Conservation (phyloP, 1,140 invertebrate species). For the Nephotettix cincticeps region DNA sequence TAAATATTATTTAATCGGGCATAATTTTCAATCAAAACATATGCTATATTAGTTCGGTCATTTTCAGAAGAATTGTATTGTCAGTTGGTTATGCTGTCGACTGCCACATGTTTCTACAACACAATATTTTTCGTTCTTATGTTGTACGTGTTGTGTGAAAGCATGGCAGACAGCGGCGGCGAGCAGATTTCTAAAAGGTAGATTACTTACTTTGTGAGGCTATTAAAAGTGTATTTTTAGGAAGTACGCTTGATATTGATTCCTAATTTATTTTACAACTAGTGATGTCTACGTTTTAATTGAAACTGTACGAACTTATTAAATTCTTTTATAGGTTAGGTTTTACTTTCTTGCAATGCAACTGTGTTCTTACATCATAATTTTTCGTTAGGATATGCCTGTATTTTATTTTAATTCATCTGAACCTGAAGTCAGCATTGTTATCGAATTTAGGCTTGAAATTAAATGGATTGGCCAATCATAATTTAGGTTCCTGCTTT, state of each 20-base stretch:
- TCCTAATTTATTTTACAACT: background rate
- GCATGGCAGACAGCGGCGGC: slow-evolving; percentile 57
- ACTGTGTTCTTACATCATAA: background rate
- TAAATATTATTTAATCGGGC: too few species aligned
- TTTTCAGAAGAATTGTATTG: too few species aligned
- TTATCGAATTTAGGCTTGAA: too few species aligned
- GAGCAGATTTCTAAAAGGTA: slow-evolving; percentile 71
- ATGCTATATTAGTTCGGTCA: too few species aligned
- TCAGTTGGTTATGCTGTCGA: too few species aligned
- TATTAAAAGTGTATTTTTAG: slow-evolving; percentile 35
- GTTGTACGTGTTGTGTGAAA: slow-evolving; percentile 7
- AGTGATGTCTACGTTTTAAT: background rate
- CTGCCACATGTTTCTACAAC: too few species aligned
- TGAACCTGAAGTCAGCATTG: too few species aligned
- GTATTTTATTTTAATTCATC: background rate
- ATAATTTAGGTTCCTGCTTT: too few species aligned
- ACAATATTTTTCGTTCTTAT: background rate
- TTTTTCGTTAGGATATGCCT: background rate
- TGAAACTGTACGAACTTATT: background rate
- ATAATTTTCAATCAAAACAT: too few species aligned
- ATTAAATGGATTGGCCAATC: too few species aligned
- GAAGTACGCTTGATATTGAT: background rate
- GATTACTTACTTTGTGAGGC: slow-evolving; percentile 49
- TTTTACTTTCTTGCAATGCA: background rate
- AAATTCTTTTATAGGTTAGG: background rate